phyloP scores from a whole-genome alignment of 2,888 invertebrate species.

The Adela reaumurella region DNA sequence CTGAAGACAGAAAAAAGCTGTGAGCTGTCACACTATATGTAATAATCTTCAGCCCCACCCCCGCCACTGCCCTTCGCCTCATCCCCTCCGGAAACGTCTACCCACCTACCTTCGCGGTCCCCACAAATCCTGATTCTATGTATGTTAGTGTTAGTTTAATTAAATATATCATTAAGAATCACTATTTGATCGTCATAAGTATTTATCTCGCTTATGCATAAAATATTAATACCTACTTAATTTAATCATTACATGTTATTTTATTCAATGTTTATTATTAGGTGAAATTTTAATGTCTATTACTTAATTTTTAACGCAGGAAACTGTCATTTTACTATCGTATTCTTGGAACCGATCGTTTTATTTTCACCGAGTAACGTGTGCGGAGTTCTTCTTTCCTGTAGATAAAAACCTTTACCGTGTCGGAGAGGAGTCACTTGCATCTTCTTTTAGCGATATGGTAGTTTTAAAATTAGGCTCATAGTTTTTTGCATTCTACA shows the following conservation, averaged over 20 bases:
- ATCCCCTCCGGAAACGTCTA: too few relatives aligned
- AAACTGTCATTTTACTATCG: neutral
- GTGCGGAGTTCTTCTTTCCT: too few relatives aligned
- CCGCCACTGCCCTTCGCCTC: too few relatives aligned
- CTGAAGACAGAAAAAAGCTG: neutral
- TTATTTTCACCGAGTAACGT: too few relatives aligned
- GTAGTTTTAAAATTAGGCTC: neutral
- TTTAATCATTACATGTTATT: neutral
- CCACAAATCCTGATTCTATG: neutral
- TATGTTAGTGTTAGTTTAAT: neutral
- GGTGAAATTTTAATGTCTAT: neutral
- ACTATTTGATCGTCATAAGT: neutral
- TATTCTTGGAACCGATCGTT: too few relatives aligned
- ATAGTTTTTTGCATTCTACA: neutral
- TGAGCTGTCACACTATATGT: too few relatives aligned
- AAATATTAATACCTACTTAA: neutral
- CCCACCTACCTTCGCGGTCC: too few relatives aligned
- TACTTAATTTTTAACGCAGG: neutral
- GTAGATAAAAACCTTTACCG: too few relatives aligned
- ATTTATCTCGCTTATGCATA: neutral
- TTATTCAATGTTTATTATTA: neutral
- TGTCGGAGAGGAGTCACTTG: neutral
- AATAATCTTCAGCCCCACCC: too few relatives aligned
- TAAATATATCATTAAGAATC: neutral
- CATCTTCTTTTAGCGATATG: neutral